phyloP scores from a whole-genome alignment of 2,888 invertebrate genomes.

The Polydrusus pterygomalis region DNA sequence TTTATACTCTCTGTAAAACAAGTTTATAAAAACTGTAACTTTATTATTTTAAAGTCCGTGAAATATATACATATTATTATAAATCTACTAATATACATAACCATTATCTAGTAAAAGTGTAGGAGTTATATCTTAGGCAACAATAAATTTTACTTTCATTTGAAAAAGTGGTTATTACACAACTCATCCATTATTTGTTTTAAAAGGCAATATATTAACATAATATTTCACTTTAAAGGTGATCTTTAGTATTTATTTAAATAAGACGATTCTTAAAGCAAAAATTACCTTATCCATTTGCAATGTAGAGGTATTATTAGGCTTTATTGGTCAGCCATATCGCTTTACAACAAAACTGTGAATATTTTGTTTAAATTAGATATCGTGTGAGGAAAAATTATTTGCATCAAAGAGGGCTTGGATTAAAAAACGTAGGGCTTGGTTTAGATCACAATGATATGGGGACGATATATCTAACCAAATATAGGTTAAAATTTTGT shows the following conservation, averaged over 20 bases:
- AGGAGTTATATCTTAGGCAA: conserved; percentile 13
- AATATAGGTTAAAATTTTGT: too few relatives aligned
- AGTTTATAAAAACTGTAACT: background rate
- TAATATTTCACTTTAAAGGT: background rate
- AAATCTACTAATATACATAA: background rate
- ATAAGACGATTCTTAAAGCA: too few relatives aligned
- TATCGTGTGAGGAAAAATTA: too few relatives aligned
- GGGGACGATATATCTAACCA: too few relatives aligned
- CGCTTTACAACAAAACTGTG: too few relatives aligned
- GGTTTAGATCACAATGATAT: too few relatives aligned
- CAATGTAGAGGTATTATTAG: too few relatives aligned
- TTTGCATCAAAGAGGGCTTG: too few relatives aligned
- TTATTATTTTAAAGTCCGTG: background rate
- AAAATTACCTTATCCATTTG: too few relatives aligned
- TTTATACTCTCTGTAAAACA: background rate
- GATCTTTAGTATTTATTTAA: background rate
- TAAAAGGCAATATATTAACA: conserved; percentile 3
- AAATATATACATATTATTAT: background rate
- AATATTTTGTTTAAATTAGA: too few relatives aligned
- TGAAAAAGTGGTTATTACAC: conserved; percentile 21
- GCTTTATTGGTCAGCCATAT: too few relatives aligned
- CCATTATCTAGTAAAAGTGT: conserved; percentile 1
- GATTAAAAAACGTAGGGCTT: too few relatives aligned
- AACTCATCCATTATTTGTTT: conserved; percentile 14
- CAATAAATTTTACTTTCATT: conserved; percentile 21